Evolutionary conservation across 1,140 invertebrate species (phyloP).

Genomic region (Bombus balteatus): DNA sequence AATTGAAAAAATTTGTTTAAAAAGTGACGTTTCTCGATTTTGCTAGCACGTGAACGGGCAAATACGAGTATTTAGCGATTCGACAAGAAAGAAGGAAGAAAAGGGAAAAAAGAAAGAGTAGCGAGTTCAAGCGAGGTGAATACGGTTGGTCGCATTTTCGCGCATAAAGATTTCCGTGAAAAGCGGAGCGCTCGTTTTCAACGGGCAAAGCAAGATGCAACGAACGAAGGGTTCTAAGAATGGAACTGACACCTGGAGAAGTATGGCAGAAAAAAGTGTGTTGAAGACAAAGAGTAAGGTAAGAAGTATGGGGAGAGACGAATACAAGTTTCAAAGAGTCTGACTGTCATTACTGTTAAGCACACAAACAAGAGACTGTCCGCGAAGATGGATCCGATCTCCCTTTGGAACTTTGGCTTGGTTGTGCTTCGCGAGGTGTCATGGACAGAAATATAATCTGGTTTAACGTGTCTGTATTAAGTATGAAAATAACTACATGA

Average conservation of each 20-base stretch:
- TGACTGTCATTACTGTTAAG: conserved; percentile 47
- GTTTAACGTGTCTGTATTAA: conserved; percentile 7
- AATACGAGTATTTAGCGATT: not conserved
- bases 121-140: conserved; percentile 24
- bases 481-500: not conserved
- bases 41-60: not conserved
- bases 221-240: conserved; percentile 33
- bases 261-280: conserved; percentile 20
- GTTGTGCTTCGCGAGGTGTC: not conserved
- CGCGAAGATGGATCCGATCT: not conserved
- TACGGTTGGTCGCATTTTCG: not conserved
- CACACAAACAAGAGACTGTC: conserved; percentile 24
- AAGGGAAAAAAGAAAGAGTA: not conserved
- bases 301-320: not conserved
- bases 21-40: not conserved
- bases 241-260: conserved; percentile 29
- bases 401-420: not conserved
- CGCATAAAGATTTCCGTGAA: conserved; percentile 26
- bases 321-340: conserved; percentile 40
- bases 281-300: conserved; percentile 24
- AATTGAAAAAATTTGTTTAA: not conserved
- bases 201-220: not conserved
- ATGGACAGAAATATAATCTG: not conserved
- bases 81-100: not conserved
- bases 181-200: conserved; percentile 16